Conservation (phyloP, 1,140 invertebrate genomes). For the Hypsibius dujardini region DNA sequence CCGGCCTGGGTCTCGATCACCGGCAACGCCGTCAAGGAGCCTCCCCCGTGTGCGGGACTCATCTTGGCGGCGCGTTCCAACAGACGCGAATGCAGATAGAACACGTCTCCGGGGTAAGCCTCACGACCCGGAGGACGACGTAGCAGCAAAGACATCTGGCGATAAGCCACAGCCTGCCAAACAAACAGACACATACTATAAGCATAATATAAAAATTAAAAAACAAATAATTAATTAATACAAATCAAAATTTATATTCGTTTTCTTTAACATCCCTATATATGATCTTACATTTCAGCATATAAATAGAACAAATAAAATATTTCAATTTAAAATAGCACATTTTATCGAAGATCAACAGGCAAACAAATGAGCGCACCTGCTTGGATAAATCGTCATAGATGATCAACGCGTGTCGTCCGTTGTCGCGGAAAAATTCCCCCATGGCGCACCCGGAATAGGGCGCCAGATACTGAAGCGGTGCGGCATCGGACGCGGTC, state of each 20-base stretch:
- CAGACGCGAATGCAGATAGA: conserved; percentile 98
- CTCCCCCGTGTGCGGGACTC: conserved; percentile 84
- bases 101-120: conserved; percentile 99
- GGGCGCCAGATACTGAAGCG: conserved; percentile 93
- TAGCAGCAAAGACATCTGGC: conserved; percentile 97
- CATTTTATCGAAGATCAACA: not conserved
- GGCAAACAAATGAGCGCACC: conserved; percentile 27
- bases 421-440: conserved; percentile 98
- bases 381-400: conserved; percentile 99
- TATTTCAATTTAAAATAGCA: no score
- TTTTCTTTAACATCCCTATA: not conserved
- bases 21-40: conserved; percentile 91
- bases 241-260: no score
- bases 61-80: conserved; percentile 98
- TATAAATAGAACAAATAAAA: no score
- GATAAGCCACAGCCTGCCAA: conserved; percentile 77
- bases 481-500: conserved; percentile 97
- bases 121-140: conserved; percentile 99
- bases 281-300: no score
- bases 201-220: not conserved
- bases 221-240: not conserved
- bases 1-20: conserved; percentile 70
- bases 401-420: conserved; percentile 97
- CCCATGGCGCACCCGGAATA: conserved; percentile 99
- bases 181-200: conserved; percentile 17